These are phyloP conservation scores for Gorsachius goisagi DNA, from an alignment of 2,113 vertebrate genomes.

Conservation along the genomic window DNA sequence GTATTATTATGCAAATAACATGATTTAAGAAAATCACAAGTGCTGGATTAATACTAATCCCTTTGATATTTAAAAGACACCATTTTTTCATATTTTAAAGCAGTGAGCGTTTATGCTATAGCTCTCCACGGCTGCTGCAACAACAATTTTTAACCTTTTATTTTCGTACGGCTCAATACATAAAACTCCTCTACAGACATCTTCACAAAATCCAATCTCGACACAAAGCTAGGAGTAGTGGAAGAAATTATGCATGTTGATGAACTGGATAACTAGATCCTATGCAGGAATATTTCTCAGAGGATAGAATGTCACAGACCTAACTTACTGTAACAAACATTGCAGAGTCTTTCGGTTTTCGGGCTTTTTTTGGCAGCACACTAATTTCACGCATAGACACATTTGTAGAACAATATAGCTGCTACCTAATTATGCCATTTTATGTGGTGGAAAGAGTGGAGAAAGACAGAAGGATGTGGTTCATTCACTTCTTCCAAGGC, in stretches of 20 bases:
- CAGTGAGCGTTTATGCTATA: neutral
- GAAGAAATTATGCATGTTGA: slow-evolving; percentile 39
- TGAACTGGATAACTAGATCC: slow-evolving; percentile 57
- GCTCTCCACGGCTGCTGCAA: neutral
- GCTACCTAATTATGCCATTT: slow-evolving; percentile 36
- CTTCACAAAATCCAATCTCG: neutral
- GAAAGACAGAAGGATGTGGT: neutral
- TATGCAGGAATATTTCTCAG: slow-evolving; percentile 56
- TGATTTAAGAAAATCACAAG: slow-evolving; percentile 64
- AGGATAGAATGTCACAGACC: slow-evolving; percentile 51
- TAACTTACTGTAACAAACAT: slow-evolving; percentile 61
- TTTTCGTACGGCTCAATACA: neutral
- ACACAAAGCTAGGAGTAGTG: neutral
- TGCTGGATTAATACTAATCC: slow-evolving; percentile 64
- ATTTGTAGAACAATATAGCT: slow-evolving; percentile 48
- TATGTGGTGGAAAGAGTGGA: neutral
- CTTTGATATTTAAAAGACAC: slow-evolving; percentile 66
- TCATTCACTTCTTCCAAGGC: neutral
- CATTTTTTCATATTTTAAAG: slow-evolving; percentile 65
- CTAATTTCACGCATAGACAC: slow-evolving; percentile 48
- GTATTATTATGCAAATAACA: slow-evolving; percentile 60
- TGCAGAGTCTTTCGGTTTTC: neutral
- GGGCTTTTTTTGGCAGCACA: slow-evolving; percentile 12
- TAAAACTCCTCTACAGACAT: slow-evolving; percentile 4
- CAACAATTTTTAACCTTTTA: slow-evolving; percentile 53